phyloP scores from a whole-genome alignment of 2,888 invertebrate species.

The Strigamia crassipes region DNA sequence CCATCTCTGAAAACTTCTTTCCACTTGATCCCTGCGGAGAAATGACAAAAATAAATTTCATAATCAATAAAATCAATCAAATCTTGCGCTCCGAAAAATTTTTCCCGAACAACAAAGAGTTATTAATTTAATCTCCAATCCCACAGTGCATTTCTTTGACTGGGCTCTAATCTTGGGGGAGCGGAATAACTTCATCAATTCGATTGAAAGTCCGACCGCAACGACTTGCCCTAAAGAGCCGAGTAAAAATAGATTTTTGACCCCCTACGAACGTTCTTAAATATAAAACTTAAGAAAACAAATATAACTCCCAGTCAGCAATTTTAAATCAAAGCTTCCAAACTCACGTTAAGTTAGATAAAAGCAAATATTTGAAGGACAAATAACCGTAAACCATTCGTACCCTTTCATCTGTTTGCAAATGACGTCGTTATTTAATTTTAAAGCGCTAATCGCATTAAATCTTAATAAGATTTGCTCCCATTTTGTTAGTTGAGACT shows the following conservation, averaged over 20 bases:
- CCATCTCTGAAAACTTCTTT: constrained; percentile 22
- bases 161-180: neutral
- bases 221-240: constrained; percentile 19
- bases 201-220: constrained; percentile 34
- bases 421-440: neutral
- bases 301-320: neutral
- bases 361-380: neutral
- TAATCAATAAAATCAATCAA: constrained; percentile 27
- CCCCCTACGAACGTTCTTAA: too few species aligned
- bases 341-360: neutral
- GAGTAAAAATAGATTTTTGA: constrained; percentile 10
- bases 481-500: neutral
- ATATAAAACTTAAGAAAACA: neutral
- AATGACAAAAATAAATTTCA: constrained; percentile 12
- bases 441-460: neutral
- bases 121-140: constrained; percentile 24
- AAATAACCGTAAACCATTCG: too few species aligned
- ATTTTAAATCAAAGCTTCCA: neutral
- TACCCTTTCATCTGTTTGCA: neutral
- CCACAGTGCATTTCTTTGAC: neutral
- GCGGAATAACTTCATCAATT: constrained; percentile 24
- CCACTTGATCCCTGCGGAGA: neutral
- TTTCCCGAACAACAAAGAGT: neutral
- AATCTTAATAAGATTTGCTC: neutral
- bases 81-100: neutral